Base-by-base conservation (phyloP, 2,888 invertebrate genomes). In the Heliconius charithonia region DNA sequence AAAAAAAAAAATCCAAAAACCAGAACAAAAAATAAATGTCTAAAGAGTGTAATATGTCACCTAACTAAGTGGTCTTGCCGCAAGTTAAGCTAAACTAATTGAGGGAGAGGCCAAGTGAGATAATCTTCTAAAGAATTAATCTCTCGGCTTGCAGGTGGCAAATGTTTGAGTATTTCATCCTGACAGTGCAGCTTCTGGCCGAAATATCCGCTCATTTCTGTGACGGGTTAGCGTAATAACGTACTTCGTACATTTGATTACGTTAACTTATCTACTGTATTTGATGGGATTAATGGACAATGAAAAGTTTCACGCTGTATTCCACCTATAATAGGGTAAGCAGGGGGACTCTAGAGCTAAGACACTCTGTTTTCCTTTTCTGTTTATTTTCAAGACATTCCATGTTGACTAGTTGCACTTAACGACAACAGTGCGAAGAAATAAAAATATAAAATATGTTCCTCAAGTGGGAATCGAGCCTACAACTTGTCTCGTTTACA, bases 101-200 rank as follows among this genome's bases (percentile, higher is more conserved):
- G 79, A 69, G 74, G 51, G 59, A 62, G 76, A 27, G 45, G 76
- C 67, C 76, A 74, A 76, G 76, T 45, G 73, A 74, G 70, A 76
- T 76, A 80, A 79, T 79, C 79, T 78, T 76, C 78, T 70, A 70
- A 69, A 75, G 71, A 76, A 80, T 80, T 80, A 80, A 80, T 80
- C 79, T 80, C 76, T 70, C 62, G 59, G 75, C 78, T 76, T 80
- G 80, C 80, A 80, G 70, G 74, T 62, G 41, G 62, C 41, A 74
- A 74, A 63, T 62, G 74, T 74, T 74, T 59, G 74, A 74, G 59
- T 32, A 27, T 41, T 41, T 74, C 74, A 74, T 62, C 74, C 79
- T 74, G 76, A 71, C 74, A 79, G 70, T 80, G 76, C 79, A 76
- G 79, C 65, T 76, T 76, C 56, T 29, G 73, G 74, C 25, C 67